These are phyloP conservation scores for Ageneiosus marmoratus DNA, from an alignment of 2,113 vertebrate species.

Conservation along the genomic window DNA sequence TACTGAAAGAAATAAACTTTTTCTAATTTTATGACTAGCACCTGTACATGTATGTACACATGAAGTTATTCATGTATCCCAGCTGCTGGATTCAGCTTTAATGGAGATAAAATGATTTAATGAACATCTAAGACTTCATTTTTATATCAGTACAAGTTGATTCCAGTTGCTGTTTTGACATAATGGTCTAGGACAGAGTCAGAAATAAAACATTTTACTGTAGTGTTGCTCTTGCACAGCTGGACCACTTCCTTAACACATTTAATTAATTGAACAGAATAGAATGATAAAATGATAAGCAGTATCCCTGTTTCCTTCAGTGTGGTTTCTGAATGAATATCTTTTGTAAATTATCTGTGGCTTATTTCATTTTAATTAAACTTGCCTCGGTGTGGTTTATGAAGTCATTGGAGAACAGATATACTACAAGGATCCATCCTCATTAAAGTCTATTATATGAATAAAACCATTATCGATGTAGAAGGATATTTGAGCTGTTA, in stretches of 20 bases:
- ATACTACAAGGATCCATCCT: slow-evolving; percentile 62
- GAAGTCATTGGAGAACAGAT: slow-evolving; percentile 61
- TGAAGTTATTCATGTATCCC: not conserved
- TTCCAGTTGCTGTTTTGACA: not conserved
- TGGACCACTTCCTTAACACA: slow-evolving; percentile 51
- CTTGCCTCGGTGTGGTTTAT: slow-evolving; percentile 58
- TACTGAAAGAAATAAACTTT: too few relatives aligned
- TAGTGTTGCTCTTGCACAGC: slow-evolving; percentile 15
- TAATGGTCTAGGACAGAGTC: not conserved
- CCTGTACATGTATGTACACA: not conserved
- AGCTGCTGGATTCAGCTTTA: not conserved
- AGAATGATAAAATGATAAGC: slow-evolving; percentile 24
- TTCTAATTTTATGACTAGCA: too few relatives aligned
- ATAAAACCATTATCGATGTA: slow-evolving; percentile 41
- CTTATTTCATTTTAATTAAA: slow-evolving; percentile 74
- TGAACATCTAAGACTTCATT: not conserved
- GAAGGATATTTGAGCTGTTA: slow-evolving; percentile 24
- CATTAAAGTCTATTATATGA: slow-evolving; percentile 61
- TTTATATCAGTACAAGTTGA: not conserved
- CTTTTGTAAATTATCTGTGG: slow-evolving; percentile 65
- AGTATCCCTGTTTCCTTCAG: slow-evolving; percentile 17
- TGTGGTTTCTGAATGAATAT: slow-evolving; percentile 50
- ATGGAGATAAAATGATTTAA: not conserved
- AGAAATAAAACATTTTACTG: not conserved
- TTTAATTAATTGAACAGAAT: slow-evolving; percentile 57